Base-by-base conservation (phyloP, 2,888 invertebrate species). In the Drosophila prolongata region DNA sequence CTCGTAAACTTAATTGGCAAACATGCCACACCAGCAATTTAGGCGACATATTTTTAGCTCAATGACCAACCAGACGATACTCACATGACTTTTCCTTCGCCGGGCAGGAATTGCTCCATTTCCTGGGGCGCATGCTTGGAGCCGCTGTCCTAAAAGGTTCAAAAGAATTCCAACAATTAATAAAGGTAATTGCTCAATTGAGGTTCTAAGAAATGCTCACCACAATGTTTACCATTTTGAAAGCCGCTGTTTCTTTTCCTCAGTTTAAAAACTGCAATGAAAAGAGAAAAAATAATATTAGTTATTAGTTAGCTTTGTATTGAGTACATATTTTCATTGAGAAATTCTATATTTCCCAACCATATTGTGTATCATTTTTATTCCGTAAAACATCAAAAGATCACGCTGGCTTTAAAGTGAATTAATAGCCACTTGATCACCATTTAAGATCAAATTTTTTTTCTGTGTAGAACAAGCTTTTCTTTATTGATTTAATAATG, bases 61-160 rank as follows among this genome's bases (percentile, higher is more conserved):
- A n/a, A 6, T 42, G 43, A 72, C 42, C 44, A 16, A n/a, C 58
- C 58, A 30, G 43, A 24, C 11, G 16, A 19, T 35, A 91, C 91
- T 91, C 72, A 91, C 91, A 89, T 91, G 66, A 88, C 90, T 44
- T 79, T 68, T 64, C 95, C 96, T 87, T 96, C 94, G 54, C 87
- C 89, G 47, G 96, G 95, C 76, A 97, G 93, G 90, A 96, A 96
- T n/a, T 95, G 96, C 84, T 96, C 96, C 94, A 96, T 91, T 92
- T 97, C 96, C 80, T 96, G 96, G 53, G 95, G 93, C 69, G 78
- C 89, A 86, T 80, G 82, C 92, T 90, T 91, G 75, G 86, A 83
- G 75, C 89, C 90, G 74, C 87, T 87, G 75, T 92, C 92, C 90
- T 91, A 68, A 49, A 55, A 54, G 5, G 3, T 38, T 19, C n/a